These are phyloP conservation scores for Hipposideros armiger DNA, from an alignment of 2,113 vertebrate species.

Conservation along the genomic window DNA sequence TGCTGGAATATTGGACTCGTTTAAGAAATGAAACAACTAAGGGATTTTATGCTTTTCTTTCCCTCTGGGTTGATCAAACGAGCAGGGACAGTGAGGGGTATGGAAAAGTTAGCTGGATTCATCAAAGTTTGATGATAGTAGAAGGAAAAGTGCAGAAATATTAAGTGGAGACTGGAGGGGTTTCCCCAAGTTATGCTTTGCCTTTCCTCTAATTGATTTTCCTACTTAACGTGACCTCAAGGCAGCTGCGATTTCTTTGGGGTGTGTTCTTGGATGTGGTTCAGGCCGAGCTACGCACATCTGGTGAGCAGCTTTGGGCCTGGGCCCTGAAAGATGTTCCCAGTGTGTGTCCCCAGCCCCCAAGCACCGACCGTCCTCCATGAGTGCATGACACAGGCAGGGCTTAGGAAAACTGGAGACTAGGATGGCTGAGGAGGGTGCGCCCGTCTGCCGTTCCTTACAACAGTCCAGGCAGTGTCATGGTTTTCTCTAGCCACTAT, in stretches of 20 bases:
- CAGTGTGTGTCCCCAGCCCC: background rate
- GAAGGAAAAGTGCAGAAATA: background rate
- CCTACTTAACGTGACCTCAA: slow-evolving; percentile 3
- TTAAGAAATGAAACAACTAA: background rate
- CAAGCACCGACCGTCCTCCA: fast-evolving
- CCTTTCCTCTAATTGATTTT: slow-evolving; percentile 51
- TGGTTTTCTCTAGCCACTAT: background rate
- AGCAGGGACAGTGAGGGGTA: background rate
- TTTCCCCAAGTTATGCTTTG: background rate
- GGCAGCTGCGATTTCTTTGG: background rate
- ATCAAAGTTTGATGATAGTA: slow-evolving; percentile 36
- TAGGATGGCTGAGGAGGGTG: background rate
- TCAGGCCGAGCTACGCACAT: background rate
- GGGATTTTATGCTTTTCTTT: background rate
- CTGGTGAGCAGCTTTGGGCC: background rate
- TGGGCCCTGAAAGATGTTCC: background rate
- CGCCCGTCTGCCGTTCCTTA: background rate
- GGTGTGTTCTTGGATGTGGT: background rate
- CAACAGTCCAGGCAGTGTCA: fast-evolving
- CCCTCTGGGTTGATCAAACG: background rate
- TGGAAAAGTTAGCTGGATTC: background rate
- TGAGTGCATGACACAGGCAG: background rate
- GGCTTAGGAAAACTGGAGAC: background rate
- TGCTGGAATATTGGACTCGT: background rate
- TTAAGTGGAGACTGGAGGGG: background rate